Conservation (phyloP, 2,797 vertebrate species). For the Gymnothorax reevesii region DNA sequence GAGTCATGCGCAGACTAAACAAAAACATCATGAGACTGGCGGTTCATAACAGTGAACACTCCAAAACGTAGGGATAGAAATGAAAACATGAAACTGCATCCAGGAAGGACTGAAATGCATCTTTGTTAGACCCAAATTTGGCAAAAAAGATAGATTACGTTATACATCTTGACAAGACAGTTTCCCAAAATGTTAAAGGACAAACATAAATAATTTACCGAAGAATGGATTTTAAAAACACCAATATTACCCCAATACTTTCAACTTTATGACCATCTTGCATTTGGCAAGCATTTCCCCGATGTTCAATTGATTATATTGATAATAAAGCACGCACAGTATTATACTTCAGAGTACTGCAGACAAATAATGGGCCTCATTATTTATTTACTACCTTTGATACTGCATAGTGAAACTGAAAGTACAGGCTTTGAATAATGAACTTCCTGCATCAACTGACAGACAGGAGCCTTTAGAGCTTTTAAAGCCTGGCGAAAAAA, state of each 20-base stretch:
- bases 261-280: not conserved
- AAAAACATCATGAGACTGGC: not conserved
- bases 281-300: not conserved
- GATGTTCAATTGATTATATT: not conserved
- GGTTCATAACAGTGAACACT: not conserved
- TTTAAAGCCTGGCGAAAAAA: not conserved
- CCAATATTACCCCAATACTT: not conserved
- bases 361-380: not conserved
- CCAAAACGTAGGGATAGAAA: not conserved
- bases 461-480: not conserved
- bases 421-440: not conserved
- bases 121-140: not conserved
- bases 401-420: not conserved
- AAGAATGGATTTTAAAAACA: not conserved
- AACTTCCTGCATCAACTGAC: not conserved
- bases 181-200: not conserved
- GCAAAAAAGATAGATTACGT: not conserved
- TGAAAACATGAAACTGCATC: not conserved
- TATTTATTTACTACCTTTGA: not conserved
- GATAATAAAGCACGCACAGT: not conserved
- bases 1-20: not conserved
- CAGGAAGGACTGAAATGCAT: not conserved
- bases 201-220: not conserved
- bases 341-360: not conserved
- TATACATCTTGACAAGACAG: not conserved